A percentile compares a stretch with the other conserved stretches of the same genome.
Conservation (phyloP, 2,113 vertebrate species). For the Corynorhinus townsendii region DNA sequence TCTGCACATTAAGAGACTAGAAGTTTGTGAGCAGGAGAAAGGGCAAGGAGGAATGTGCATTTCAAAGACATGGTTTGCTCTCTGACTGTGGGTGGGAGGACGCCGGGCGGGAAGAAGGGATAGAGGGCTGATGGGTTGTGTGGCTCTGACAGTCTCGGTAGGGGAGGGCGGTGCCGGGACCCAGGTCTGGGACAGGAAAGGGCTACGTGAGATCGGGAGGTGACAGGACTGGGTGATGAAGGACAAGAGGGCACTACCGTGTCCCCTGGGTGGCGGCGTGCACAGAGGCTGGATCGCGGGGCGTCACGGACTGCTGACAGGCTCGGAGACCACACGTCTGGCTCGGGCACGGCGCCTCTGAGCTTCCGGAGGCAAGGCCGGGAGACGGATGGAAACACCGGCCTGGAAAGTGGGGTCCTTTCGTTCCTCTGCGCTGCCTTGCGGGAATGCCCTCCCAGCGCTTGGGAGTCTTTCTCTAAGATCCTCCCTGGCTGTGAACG, state of each 20-base stretch:
- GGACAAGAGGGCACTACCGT: not conserved
- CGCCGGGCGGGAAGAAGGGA: rapidly evolving
- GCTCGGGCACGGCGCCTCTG: rapidly evolving
- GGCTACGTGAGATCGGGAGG: rapidly evolving
- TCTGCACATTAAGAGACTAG: not conserved
- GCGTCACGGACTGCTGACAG: not conserved
- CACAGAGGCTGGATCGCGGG: rapidly evolving
- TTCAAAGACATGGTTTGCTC: not conserved
- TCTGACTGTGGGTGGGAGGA: not conserved
- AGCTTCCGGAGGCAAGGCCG: rapidly evolving
- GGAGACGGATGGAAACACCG: not conserved
- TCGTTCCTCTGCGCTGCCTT: not conserved
- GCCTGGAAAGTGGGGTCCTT: rapidly evolving
- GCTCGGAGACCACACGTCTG: rapidly evolving
- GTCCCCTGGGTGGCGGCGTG: not conserved
- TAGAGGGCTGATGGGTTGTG: not conserved
- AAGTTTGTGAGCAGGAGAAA: not conserved
- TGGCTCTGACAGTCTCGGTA: not conserved
- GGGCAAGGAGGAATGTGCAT: not conserved
- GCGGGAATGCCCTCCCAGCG: rapidly evolving
- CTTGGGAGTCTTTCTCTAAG: not conserved
- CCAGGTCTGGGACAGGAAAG: rapidly evolving
- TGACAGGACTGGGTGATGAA: not conserved
- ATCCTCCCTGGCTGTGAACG: not conserved
- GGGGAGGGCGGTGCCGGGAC: not conserved